Evolutionary conservation across 2,113 vertebrate genomes (phyloP), one percentile per base, ranked within the genome.

Genomic region (Coracopsis vasa): DNA sequence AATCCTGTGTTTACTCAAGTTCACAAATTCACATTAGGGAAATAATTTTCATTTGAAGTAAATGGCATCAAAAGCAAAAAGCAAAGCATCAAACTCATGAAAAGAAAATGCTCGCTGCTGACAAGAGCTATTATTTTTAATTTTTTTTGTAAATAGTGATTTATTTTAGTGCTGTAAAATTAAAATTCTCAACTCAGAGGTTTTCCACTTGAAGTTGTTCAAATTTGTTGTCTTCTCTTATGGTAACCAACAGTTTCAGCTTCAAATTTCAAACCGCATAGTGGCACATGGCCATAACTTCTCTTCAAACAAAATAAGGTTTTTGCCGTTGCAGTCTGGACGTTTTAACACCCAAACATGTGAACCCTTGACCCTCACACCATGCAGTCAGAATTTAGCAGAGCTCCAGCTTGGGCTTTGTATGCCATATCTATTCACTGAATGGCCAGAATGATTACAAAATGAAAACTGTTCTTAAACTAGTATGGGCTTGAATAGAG

Each of bases 381-480:
- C 33, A 75, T 33, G 50, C 8, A 70, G 47, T 19, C 20, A 78
- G 64, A 80, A 93, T 42, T 84, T 27, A 90, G 82, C 64, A 92
- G 42, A 78, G 41, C 41, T 84, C 73, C 56, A 82, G 33, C 33
- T 0, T 73, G 61, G 73, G 56, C 73, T 86, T 84, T 91, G 44
- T 48, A 67, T 75, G 39, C 31, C 33, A 51, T 28, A 21, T 67
- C 54, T 80, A 54, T 80, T 81, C 65, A 94, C 44, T 69, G 41
- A 95, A 94, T 23, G 44, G 47, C 28, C 61, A 67, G 27, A 91
- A 81, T 42, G 23, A 89, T 39, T 78, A 80, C 1, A 74, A 81
- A 94, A 95, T 54, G 23, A 86, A 78, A 95, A 91, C 12, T 95
- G 77, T 41, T 94, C 83, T 89, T 89, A 74, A 89, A 51, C 24